A percentile compares a stretch with the other conserved stretches of the same genome.
These are phyloP conservation scores for Acropternis orthonyx DNA, from an alignment of 2,797 vertebrate genomes.

Conservation along the genomic window DNA sequence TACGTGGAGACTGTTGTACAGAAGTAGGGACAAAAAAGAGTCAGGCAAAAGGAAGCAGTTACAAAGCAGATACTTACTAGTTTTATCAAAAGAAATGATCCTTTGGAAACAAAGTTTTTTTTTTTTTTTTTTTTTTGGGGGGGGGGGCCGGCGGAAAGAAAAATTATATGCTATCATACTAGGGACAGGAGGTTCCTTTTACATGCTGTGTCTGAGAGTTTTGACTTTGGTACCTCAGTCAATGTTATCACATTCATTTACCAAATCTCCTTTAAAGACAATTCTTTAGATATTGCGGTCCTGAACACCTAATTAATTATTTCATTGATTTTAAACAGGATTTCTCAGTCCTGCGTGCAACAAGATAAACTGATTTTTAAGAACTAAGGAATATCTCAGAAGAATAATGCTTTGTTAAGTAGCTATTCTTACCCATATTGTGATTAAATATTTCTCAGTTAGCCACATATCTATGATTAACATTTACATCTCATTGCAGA, in stretches of 20 bases:
- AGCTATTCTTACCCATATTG: too few relatives aligned
- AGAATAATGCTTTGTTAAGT: too few relatives aligned
- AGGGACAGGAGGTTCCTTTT: neutral
- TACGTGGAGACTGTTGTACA: neutral
- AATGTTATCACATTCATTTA: neutral
- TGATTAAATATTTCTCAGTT: too few relatives aligned
- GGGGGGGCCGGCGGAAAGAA: too few relatives aligned
- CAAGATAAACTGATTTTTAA: too few relatives aligned
- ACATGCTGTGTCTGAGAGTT: neutral
- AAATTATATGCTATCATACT: neutral
- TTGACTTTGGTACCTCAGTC: neutral
- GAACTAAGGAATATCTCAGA: too few relatives aligned
- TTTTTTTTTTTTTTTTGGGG: neutral
- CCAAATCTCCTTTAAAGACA: neutral
- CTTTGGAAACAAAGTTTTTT: neutral
- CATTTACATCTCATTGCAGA: too few relatives aligned
- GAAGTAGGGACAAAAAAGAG: neutral
- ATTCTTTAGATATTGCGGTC: neutral
- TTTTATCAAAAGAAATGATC: neutral
- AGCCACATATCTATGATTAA: too few relatives aligned
- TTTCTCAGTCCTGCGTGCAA: neutral
- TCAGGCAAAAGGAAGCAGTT: neutral
- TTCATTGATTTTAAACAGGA: neutral
- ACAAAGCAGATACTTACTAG: neutral
- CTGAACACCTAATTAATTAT: neutral